Evolutionary conservation across 2,888 invertebrate species (phyloP), one percentile per base, ranked within the genome.

Genomic region (Zeuzera pyrina): DNA sequence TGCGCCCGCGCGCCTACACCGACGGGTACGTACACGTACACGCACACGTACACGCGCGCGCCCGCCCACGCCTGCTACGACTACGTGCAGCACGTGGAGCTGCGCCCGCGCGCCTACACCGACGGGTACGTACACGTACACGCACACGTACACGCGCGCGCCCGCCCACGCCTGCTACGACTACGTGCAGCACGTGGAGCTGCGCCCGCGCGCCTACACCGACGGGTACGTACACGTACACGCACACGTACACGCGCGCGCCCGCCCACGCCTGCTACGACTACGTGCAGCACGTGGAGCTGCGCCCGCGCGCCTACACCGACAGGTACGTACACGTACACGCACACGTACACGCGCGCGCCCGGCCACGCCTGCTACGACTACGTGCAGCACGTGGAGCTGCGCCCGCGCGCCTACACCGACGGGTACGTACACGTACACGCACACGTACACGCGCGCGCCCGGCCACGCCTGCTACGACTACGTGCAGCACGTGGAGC

Each of bases 51-150:
- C n/a, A n/a, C n/a, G 30, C 86, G 91, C 47, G 93, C 91, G 10
- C 91, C 92, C 3, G 93, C 93, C 2, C 89, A 89, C 62, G 86
- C 88, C 27, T 88, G 88, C 68, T 93, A 92, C 69, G 90, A 92
- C 69, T 93, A 87, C 70, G 89, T 89, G 15, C 93, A 94, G 61
- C 91, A 87, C 45, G 59, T 88, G 6, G 67, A 77, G 2, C 47
- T 84, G n/a, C 49, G 53, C 2, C 36, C 59, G 1, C 45, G 76
- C 3, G 76, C 76, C 23, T 70, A 77, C 35, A 68, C n/a, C n/a
- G n/a, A n/a, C n/a, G n/a, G n/a, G n/a, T n/a, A n/a, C n/a, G n/a
- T n/a, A n/a, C n/a, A n/a, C n/a, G n/a, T n/a, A n/a, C n/a, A n/a
- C n/a, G n/a, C n/a, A n/a, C n/a, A n/a, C n/a, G n/a, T n/a, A n/a